Conservation (phyloP, 2,113 vertebrate genomes). For the Sander lucioperca region DNA sequence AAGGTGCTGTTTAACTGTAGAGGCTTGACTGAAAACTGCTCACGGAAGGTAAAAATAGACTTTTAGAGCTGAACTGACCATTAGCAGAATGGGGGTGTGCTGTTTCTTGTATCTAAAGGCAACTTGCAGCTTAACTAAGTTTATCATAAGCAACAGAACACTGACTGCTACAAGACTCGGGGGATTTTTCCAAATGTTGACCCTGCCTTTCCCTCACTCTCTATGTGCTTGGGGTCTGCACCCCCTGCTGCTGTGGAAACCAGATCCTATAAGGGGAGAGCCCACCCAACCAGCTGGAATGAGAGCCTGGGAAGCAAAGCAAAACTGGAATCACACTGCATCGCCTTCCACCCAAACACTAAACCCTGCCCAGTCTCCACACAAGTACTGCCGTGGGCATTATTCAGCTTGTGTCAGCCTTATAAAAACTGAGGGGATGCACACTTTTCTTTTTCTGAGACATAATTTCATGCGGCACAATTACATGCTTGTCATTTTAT, state of each 20-base stretch:
- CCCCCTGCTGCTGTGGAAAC: constrained; percentile 77
- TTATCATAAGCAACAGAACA: constrained; percentile 55
- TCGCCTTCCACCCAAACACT: constrained; percentile 60
- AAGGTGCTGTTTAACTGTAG: constrained; percentile 44
- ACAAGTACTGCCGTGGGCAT: constrained; percentile 33
- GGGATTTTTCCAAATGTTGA: constrained; percentile 71
- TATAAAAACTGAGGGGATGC: constrained; percentile 52
- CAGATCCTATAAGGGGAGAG: constrained; percentile 75
- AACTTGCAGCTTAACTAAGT: constrained; percentile 42
- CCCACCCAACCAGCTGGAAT: constrained; percentile 77
- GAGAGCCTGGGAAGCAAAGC: constrained; percentile 72
- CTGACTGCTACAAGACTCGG: constrained; percentile 37
- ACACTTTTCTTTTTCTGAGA: constrained; percentile 39
- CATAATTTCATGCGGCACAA: constrained; percentile 61
- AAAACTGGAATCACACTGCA: constrained; percentile 54
- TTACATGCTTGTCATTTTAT: constrained; percentile 65
- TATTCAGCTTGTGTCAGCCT: constrained; percentile 56
- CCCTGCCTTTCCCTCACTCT: constrained; percentile 17
- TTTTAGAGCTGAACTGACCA: background rate
- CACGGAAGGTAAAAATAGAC: constrained; percentile 47
- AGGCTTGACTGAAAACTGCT: constrained; percentile 45
- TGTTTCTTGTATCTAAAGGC: constrained; percentile 28
- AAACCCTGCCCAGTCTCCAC: constrained; percentile 35
- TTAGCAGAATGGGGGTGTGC: constrained; percentile 2
- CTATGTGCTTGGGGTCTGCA: constrained; percentile 48